Evolutionary conservation across 2,888 invertebrate species (phyloP).

Genomic region (Yponomeuta malinellus): DNA sequence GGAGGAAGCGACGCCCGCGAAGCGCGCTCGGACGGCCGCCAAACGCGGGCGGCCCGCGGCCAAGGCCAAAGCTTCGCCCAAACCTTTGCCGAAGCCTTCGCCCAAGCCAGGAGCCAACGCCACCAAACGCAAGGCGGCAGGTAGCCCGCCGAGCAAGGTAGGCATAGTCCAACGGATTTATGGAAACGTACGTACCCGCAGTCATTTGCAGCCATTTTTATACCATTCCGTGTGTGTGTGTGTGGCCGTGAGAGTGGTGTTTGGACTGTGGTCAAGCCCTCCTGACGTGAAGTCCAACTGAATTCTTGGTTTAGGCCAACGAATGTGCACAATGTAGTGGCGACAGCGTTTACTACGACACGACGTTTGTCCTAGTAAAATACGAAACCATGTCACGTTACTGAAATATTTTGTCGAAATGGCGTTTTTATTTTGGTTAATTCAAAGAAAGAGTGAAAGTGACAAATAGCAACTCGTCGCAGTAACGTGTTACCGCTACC

Average conservation of each 20-base stretch:
- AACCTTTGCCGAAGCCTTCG: constrained; percentile 29
- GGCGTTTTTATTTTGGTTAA: too few relatives aligned
- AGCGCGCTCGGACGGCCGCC: constrained; percentile 46
- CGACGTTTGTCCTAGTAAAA: too few relatives aligned
- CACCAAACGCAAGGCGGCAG: constrained; percentile 52
- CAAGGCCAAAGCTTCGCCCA: constrained; percentile 36
- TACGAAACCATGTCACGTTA: too few relatives aligned
- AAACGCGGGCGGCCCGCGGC: constrained; percentile 42
- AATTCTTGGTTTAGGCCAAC: too few relatives aligned
- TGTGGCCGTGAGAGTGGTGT: constrained; percentile 16
- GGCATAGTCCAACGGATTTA: constrained; percentile 77
- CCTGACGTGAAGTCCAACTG: too few relatives aligned
- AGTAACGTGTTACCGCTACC: too few relatives aligned
- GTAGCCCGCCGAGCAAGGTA: constrained; percentile 74
- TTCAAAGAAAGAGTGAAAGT: too few relatives aligned
- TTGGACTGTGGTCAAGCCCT: too few relatives aligned
- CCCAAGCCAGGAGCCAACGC: constrained; percentile 39
- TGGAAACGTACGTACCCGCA: constrained; percentile 76
- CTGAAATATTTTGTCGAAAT: too few relatives aligned
- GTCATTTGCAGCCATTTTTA: constrained; percentile 50
- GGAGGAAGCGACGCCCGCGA: constrained; percentile 39
- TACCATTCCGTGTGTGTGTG: constrained; percentile 21
- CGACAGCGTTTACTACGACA: too few relatives aligned
- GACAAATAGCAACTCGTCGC: too few relatives aligned
- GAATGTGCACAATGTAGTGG: too few relatives aligned